These are phyloP conservation scores for Leptinotarsa juncta DNA, from an alignment of 2,888 invertebrate species.

Conservation along the genomic window DNA sequence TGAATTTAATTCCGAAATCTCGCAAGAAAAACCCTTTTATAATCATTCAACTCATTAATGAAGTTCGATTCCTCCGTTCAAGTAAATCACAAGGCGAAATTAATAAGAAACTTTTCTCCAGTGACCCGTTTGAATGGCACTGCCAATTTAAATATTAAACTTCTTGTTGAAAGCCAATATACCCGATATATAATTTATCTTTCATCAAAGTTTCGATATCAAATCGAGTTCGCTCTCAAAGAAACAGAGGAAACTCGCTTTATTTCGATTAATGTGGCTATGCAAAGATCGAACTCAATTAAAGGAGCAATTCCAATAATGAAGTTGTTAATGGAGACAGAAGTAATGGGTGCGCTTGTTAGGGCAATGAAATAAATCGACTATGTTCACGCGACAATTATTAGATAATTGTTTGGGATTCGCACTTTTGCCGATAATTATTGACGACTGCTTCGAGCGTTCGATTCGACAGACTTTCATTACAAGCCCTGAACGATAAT, in stretches of 20 bases:
- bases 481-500: no score
- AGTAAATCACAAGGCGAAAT: conserved; percentile 7
- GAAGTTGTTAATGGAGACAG: conserved; percentile 31
- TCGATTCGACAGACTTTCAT: no score
- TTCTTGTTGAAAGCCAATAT: conserved; percentile 15
- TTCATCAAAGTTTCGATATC: neutral
- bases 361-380: conserved; percentile 12
- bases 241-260: neutral
- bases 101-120: conserved; percentile 10
- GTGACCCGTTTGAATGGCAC: conserved; percentile 6
- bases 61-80: neutral
- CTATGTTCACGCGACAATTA: neutral
- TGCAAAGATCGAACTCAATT: conserved; percentile 12
- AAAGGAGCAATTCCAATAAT: conserved; percentile 23
- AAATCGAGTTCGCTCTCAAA: neutral
- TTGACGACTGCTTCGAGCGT: neutral
- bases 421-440: neutral
- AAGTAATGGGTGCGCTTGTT: conserved; percentile 32
- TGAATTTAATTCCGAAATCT: neutral
- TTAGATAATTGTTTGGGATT: neutral
- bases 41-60: conserved; percentile 8
- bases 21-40: neutral
- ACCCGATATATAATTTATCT: conserved; percentile 11
- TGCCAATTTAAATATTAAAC: conserved; percentile 16
- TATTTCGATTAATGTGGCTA: neutral